A percentile compares a stretch with the other conserved stretches of the same genome.
These are phyloP conservation scores for Nipponacmea schrenckii DNA, from an alignment of 2,888 invertebrate species.

Conservation along the genomic window DNA sequence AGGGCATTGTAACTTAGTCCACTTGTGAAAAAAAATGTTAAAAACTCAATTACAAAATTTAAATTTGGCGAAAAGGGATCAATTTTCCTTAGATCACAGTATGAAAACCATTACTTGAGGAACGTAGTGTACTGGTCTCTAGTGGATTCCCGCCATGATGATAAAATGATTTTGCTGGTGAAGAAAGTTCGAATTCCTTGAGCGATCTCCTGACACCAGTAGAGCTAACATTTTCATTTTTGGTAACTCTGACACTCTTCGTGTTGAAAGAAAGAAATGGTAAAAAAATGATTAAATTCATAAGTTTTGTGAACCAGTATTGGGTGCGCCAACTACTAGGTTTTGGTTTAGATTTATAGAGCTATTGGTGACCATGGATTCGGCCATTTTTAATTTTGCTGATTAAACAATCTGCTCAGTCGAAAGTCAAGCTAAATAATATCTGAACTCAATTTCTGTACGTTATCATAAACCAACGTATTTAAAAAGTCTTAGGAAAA, in stretches of 20 bases:
- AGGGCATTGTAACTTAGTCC: conserved; percentile 9
- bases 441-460: not conserved
- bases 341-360: not conserved
- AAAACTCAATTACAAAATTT: not conserved
- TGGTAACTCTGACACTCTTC: conserved; percentile 1
- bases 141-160: conserved; percentile 9
- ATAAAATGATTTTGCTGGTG: conserved; percentile 8
- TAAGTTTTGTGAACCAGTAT: no score
- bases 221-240: not conserved
- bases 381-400: not conserved
- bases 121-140: conserved; percentile 5
- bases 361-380: not conserved
- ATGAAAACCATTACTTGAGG: conserved; percentile 9
- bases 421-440: no score
- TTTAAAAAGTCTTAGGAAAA: not conserved
- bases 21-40: not conserved
- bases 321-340: no score
- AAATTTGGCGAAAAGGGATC: conserved; percentile 10
- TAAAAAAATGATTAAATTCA: no score
- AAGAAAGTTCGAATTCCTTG: conserved; percentile 6
- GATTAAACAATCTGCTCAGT: no score
- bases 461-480: conserved; percentile 8
- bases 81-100: not conserved
- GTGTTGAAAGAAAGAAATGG: no score
- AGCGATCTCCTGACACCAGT: not conserved